Base-by-base conservation (phyloP, 2,797 vertebrate species). In the Bufotes viridis region DNA sequence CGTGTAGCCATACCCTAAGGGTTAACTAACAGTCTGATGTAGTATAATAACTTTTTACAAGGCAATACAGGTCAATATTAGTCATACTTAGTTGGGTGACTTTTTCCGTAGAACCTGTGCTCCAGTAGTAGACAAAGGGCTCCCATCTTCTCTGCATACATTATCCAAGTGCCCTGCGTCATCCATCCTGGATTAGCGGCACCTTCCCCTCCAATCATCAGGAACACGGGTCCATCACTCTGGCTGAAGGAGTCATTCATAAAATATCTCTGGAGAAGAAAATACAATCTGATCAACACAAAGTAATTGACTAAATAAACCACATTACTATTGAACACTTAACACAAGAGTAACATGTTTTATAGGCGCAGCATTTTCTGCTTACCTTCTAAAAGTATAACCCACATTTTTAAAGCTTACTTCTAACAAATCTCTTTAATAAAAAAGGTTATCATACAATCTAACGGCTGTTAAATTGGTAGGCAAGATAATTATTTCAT, bases 41-140 rank as follows among this genome's bases (percentile, higher is more conserved):
- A 63, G 8, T 63, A 22, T 63, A 63, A 63, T 63, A 63, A 63
- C 22, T n/a, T 63, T 63, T 22, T 15, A 17, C 4, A 42, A 42
- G 42, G 42, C 42, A 42, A 42, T 42, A 42, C 42, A 42, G 3
- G 42, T 42, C 29, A 58, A 26, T 26, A 34, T 75, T 42, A 72
- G 17, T 22, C 89, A 2, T 91, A 94, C 92, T 6, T 29, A 3
- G 94, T 94, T 0, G 94, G 94, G 22, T 90, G 92, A 90, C 94
- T 96, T 90, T 94, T 93, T 80, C 95, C 95, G 29, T 96, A 95
- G 91, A 95, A 95, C 42, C 95, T 93, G 90, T 95, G 94, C 26
- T 94, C 95, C 91, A 93, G 84, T 87, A 94, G 90, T 14, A 96
- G 87, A 85, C 94, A 93, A 9, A 95, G 83, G 0, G 93, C 95